Conservation (phyloP, 2,797 vertebrate genomes). For the Rachycentron canadum region DNA sequence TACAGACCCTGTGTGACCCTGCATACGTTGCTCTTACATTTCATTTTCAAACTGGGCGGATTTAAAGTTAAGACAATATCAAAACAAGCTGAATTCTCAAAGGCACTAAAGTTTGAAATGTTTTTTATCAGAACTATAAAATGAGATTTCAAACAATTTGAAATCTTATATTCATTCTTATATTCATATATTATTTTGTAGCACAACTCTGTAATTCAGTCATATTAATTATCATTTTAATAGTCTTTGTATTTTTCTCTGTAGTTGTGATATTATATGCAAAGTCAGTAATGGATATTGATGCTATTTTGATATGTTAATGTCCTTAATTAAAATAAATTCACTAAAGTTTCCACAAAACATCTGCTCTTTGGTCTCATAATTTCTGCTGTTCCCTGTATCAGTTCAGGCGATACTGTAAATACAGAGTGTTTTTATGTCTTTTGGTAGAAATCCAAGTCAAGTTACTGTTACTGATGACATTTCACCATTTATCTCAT, state of each 20-base stretch:
- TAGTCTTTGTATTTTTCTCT: background rate
- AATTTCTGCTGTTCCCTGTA: background rate
- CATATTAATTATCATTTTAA: background rate
- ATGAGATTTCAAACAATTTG: background rate
- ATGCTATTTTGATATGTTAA: background rate
- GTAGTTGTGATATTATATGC: background rate
- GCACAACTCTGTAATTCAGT: background rate
- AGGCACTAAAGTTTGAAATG: background rate
- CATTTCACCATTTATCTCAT: background rate
- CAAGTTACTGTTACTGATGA: background rate
- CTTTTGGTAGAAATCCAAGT: no score
- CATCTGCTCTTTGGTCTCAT: background rate
- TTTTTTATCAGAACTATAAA: background rate
- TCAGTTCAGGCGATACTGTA: background rate
- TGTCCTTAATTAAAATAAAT: slow-evolving; percentile 55
- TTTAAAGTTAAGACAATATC: background rate
- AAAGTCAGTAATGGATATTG: background rate
- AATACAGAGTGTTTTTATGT: background rate
- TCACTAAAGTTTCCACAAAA: background rate
- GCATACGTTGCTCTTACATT: slow-evolving; percentile 7
- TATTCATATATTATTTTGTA: background rate
- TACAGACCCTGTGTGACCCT: slow-evolving; percentile 5
- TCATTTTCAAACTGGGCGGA: background rate
- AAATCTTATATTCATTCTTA: no score
- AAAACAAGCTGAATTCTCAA: background rate